Evolutionary conservation across 2,797 vertebrate genomes (phyloP).

Genomic region (Phataginus tetradactyla): DNA sequence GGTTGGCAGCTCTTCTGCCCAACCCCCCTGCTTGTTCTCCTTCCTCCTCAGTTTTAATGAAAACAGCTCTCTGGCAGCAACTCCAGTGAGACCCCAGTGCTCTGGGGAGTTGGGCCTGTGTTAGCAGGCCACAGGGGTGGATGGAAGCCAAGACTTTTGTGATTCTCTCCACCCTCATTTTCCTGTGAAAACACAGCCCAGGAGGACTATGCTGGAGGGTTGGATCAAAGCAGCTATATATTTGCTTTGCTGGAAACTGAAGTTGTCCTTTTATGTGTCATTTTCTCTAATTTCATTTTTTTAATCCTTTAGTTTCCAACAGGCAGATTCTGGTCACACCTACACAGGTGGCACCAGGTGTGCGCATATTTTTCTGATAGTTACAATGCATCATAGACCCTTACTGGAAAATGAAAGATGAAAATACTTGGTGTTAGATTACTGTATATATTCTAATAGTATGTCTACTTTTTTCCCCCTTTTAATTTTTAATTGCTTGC

Average conservation of each 20-base stretch:
- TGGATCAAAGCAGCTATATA: background rate
- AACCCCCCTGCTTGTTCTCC: background rate
- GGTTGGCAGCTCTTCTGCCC: background rate
- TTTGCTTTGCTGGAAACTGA: conserved; percentile 46
- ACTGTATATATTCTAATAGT: background rate
- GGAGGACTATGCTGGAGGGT: conserved; percentile 40
- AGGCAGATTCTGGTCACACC: conserved; percentile 42
- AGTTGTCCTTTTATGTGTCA: conserved; percentile 53
- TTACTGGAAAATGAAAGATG: conserved; percentile 36
- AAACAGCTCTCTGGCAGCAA: background rate
- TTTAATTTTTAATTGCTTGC: background rate
- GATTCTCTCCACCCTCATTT: conserved; percentile 53
- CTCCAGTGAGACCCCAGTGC: background rate
- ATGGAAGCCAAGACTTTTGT: conserved; percentile 66
- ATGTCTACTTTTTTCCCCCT: background rate
- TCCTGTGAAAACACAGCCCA: conserved; percentile 59
- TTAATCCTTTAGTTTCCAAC: conserved; percentile 48
- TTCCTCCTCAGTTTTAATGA: conserved; percentile 38
- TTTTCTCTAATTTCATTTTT: conserved; percentile 61
- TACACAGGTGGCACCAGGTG: conserved; percentile 45
- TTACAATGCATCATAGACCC: background rate
- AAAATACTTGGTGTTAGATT: conserved; percentile 21
- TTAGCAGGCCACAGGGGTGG: conserved; percentile 57
- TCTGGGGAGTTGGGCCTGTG: conserved; percentile 62
- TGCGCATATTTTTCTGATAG: conserved; percentile 51